Evolutionary conservation across 2,888 invertebrate species (phyloP), one percentile per base, ranked within the genome.

Genomic region (Pachliopta kotzebuea): DNA sequence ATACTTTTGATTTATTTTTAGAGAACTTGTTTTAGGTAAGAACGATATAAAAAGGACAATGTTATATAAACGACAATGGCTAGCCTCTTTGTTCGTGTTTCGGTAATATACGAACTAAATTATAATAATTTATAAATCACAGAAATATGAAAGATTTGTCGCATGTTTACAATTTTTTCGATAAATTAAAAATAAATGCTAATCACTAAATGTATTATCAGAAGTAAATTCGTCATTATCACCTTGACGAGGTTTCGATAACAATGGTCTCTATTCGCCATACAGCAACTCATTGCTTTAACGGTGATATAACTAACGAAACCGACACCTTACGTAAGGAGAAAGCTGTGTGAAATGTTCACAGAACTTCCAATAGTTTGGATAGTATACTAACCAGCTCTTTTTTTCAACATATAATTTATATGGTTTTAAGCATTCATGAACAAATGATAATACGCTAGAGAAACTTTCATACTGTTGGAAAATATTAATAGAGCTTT

Each of bases 241-340:
- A 45, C n/a, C 18, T 45, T n/a, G n/a, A 45, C 45, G 45, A 37
- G 11, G 9, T 45, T 45, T n/a, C 11, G 18, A n/a, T 45, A 45
- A 45, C 45, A 45, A 45, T n/a, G 45, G 45, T 52, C 21, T 52
- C 17, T 21, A 21, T 52, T 20, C 50, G 21, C 9, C 21, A 52
- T 52, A 52, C 4, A 52, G 23, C 18, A 29, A 26, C 29, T 24
- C 55, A 23, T 45, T 45, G 26, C 24, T 29, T 18, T 61, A 24
- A 55, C n/a, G n/a, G 55, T 55, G 50, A 60, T 56, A 50, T 50
- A 59, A 55, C 26, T 29, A n/a, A 54, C n/a, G 4, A 37, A 65
- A 65, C 57, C 60, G 50, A 57, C 37, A 31, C 11, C 45, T 65
- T 61, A 65, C 45, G 45, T 65, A 61, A 65, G 45, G 56, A 45